Conservation (phyloP, 2,888 invertebrate genomes). For the Coleophora flavipennella region DNA sequence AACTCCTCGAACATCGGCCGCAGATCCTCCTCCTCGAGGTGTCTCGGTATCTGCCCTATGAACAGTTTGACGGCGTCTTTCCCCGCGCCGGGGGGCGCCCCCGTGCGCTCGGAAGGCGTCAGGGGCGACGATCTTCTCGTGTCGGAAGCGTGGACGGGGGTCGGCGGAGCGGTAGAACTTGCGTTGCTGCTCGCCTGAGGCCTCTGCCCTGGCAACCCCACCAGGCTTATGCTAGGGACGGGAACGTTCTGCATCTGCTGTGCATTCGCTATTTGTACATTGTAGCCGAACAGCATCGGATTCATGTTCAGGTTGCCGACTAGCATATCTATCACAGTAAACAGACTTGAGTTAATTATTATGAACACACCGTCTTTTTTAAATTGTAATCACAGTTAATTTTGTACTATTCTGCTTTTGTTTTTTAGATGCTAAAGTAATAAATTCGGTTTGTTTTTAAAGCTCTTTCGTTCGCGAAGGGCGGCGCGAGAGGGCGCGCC, state of each 20-base stretch:
- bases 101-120: constrained; percentile 56
- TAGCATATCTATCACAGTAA: constrained; percentile 54
- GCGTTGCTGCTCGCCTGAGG: constrained; percentile 25
- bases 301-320: constrained; percentile 52
- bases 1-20: constrained; percentile 94
- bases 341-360: constrained; percentile 19
- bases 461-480: constrained; percentile 51
- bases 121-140: constrained; percentile 37
- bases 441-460: constrained; percentile 69
- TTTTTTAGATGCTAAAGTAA: constrained; percentile 39
- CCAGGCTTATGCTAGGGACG: constrained; percentile 14
- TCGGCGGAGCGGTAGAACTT: constrained; percentile 53
- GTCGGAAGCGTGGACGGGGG: constrained; percentile 50
- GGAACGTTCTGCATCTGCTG: constrained; percentile 2
- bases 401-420: constrained; percentile 47
- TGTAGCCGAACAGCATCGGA: constrained; percentile 52
- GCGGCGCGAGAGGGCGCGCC: constrained; percentile 34
- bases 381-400: constrained; percentile 42
- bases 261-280: background rate
- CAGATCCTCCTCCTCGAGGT: constrained; percentile 89
- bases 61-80: constrained; percentile 86
- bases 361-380: constrained; percentile 35
- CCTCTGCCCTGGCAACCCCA: constrained; percentile 22
- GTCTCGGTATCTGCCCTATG: constrained; percentile 93
- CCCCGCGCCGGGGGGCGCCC: constrained; percentile 60